Evolutionary conservation across 2,797 vertebrate species (phyloP), one percentile per base, ranked within the genome.

Genomic region (Sarcophilus harrisii): DNA sequence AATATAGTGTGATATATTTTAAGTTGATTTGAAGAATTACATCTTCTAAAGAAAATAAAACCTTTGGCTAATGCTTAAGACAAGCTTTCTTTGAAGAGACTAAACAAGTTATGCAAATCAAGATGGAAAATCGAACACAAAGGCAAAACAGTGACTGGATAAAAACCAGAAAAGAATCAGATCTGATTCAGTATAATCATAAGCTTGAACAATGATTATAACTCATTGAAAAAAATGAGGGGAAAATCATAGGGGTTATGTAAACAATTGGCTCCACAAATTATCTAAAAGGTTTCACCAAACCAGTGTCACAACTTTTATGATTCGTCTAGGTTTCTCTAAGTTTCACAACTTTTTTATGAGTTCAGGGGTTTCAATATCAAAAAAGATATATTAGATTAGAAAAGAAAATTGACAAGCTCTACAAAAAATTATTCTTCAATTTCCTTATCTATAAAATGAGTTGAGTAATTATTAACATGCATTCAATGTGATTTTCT

Each of bases 11-110:
- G 27, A 49, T 49, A 49, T 54, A 90, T 16, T 32, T 90, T 92
- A 95, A 60, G 13, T 95, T 54, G 30, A 66, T 38, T 58, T 93
- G 91, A 96, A 95, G 52, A 95, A 54, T 18, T 95, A 94, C 45
- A 90, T 81, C 94, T 95, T 94, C 87, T 92, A 45, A 96, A 92
- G 6, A 94, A 91, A 96, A 94, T 96, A 91, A 95, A 95, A 92
- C 92, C 38, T 95, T 95, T 52, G 27, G 55, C 38, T 95, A 95
- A 32, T 96, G 93, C 18, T 96, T 94, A 30, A 45, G 55, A 57
- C 90, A 96, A 94, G 1, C 4, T 96, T 92, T 95, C 57, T 96
- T 96, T 95, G n/a, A 93, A 89, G 54, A 73, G 0, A 93, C 73
- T 96, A 13, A 3, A 9, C 5, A 96, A 92, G 45, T 92, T 95